A percentile compares a stretch with the other conserved stretches of the same genome.
Conservation (phyloP, 2,888 invertebrate genomes). For the Girardia tigrina region DNA sequence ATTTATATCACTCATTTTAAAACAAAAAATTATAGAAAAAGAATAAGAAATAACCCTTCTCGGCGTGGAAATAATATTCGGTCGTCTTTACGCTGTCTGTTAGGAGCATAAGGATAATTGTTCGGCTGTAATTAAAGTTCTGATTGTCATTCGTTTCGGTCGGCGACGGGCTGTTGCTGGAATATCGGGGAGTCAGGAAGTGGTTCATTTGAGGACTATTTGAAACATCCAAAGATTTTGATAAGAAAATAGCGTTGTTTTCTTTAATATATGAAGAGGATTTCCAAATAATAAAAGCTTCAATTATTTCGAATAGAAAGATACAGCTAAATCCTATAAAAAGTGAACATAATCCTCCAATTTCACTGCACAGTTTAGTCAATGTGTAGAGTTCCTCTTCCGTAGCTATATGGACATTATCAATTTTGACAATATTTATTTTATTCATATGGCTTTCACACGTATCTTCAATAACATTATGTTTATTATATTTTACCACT, state of each 20-base stretch:
- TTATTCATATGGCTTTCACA: neutral
- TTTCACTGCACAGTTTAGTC: constrained; percentile 5
- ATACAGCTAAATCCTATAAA: constrained; percentile 11
- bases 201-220: neutral
- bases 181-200: neutral
- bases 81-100: neutral
- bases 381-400: constrained; percentile 17
- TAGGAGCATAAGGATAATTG: neutral
- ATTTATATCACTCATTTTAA: no score
- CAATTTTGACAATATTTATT: neutral
- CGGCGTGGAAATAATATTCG: neutral
- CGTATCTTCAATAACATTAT: neutral
- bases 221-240: neutral
- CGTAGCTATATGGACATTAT: neutral
- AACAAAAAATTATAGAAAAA: no score
- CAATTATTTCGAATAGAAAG: constrained; percentile 20
- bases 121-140: neutral
- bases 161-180: neutral
- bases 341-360: constrained; percentile 12
- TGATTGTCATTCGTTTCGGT: neutral
- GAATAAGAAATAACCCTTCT: neutral
- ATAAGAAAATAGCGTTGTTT: neutral
- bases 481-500: neutral
- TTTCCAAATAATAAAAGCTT: neutral
- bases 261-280: neutral